Conservation (phyloP, 2,113 vertebrate species). For the Proterorhinus semilunaris region DNA sequence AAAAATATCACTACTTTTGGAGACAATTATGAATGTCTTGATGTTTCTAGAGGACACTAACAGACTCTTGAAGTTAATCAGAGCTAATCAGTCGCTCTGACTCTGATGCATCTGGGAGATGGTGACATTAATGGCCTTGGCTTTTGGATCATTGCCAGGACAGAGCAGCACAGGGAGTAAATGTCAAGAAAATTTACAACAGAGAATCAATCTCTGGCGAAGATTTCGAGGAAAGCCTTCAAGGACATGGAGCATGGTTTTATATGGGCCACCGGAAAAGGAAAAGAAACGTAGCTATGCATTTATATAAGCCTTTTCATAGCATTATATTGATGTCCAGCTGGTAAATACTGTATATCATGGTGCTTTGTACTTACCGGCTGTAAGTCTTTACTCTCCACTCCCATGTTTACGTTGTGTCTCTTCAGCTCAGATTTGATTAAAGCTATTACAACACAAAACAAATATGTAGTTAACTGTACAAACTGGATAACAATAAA, state of each 20-base stretch:
- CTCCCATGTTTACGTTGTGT: slow-evolving; percentile 84
- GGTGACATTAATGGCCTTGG: not conserved
- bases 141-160: not conserved
- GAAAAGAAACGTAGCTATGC: no score
- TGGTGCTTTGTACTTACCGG: slow-evolving; percentile 75
- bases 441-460: slow-evolving; percentile 75
- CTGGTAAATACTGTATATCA: not conserved
- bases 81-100: not conserved
- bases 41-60: not conserved
- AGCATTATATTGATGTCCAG: no score
- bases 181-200: not conserved
- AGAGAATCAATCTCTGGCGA: not conserved
- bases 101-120: not conserved
- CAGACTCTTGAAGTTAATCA: slow-evolving; percentile 7
- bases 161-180: not conserved
- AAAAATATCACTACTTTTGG: no score
- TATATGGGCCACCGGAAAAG: not conserved
- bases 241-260: slow-evolving; percentile 11
- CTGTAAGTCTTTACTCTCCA: slow-evolving; percentile 62
- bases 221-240: slow-evolving; percentile 2
- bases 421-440: slow-evolving; percentile 94
- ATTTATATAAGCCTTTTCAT: not conserved
- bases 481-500: not conserved
- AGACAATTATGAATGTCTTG: not conserved
- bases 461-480: not conserved